Conservation (phyloP, 2,888 invertebrate species). For the Crossocerus cetratus region DNA sequence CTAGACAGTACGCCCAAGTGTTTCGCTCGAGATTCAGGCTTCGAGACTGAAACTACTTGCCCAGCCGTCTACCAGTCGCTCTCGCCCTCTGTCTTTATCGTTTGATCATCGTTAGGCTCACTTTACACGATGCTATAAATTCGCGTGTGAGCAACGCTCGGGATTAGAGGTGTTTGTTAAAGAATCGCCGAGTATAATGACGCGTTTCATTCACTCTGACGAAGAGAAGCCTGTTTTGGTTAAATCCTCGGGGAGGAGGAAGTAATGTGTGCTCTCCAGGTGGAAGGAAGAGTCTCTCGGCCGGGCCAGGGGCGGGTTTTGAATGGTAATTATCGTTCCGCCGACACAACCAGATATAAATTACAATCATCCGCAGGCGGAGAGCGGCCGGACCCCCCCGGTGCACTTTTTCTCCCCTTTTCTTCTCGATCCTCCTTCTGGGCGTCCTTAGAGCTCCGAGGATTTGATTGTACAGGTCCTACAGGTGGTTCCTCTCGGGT, state of each 20-base stretch:
- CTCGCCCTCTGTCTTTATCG: too few species aligned
- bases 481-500: conserved; percentile 38
- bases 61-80: too few species aligned
- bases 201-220: background rate
- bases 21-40: too few species aligned
- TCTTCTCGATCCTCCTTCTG: background rate
- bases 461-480: conserved; percentile 37
- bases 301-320: conserved; percentile 52
- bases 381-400: conserved; percentile 37
- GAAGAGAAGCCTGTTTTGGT: background rate
- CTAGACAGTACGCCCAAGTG: too few species aligned
- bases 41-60: too few species aligned
- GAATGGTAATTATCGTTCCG: conserved; percentile 68
- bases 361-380: conserved; percentile 57
- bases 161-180: too few species aligned
- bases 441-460: conserved; percentile 39
- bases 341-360: conserved; percentile 66
- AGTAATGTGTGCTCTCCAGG: conserved; percentile 8
- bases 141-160: too few species aligned
- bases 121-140: too few species aligned
- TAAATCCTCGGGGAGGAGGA: conserved; percentile 3
- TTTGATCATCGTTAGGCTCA: too few species aligned
- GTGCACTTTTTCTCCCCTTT: conserved; percentile 15
- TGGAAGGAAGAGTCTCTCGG: conserved; percentile 22
- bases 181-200: too few species aligned